A percentile compares a stretch with the other conserved stretches of the same genome.
Evolutionary conservation across 2,888 invertebrate species (phyloP).

Genomic region (Coelinius sp.): DNA sequence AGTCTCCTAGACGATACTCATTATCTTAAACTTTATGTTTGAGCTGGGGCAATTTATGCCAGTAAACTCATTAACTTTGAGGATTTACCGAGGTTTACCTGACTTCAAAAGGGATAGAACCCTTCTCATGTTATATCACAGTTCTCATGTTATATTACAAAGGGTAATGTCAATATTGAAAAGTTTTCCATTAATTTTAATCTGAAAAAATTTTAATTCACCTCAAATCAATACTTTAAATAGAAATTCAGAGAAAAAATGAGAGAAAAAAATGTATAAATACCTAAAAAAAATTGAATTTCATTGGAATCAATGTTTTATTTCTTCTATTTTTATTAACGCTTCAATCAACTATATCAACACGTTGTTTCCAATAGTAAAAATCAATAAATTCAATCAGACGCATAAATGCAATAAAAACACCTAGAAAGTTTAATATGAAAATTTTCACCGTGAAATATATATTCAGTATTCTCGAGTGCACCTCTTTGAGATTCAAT

Average conservation of each 20-base stretch:
- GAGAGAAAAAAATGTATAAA: not conserved
- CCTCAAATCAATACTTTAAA: no score
- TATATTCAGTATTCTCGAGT: conserved; percentile 15
- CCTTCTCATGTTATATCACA: not conserved
- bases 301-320: not conserved
- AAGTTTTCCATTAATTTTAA: no score
- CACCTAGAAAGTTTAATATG: not conserved
- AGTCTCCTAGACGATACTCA: conserved; percentile 8
- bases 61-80: conserved; percentile 17
- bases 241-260: no score
- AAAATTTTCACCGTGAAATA: not conserved
- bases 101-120: not conserved
- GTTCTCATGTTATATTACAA: not conserved
- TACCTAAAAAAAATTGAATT: conserved; percentile 3
- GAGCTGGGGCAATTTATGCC: conserved; percentile 19
- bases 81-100: conserved; percentile 14
- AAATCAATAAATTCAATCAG: conserved; percentile 40
- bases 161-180: not conserved
- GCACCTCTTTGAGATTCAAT: conserved; percentile 11
- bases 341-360: conserved; percentile 28
- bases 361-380: not conserved
- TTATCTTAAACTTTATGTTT: conserved; percentile 23
- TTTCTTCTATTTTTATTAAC: conserved; percentile 13
- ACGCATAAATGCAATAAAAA: conserved; percentile 13
- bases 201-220: no score